Evolutionary conservation across 2,888 invertebrate genomes (phyloP).

Genomic region (Drosophila ezoana): DNA sequence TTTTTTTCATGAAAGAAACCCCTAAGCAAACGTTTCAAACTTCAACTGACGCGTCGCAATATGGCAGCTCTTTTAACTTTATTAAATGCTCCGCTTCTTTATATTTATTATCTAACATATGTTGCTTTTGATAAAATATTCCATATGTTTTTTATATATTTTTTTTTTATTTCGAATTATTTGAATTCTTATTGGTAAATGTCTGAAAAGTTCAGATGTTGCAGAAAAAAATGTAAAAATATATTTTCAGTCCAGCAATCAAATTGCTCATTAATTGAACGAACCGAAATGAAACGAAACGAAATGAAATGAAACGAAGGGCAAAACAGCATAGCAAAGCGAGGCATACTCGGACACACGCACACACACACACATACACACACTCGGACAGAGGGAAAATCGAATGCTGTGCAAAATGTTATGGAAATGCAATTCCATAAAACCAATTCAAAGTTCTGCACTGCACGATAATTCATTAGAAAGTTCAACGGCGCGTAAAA

Average conservation of each 20-base stretch:
- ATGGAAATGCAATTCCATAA: conserved; percentile 64
- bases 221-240: conserved; percentile 22
- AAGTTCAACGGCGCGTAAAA: conserved; percentile 74
- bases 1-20: conserved; percentile 10
- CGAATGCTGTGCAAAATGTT: conserved; percentile 57
- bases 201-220: not conserved
- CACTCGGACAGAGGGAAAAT: conserved; percentile 15
- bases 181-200: conserved; percentile 1
- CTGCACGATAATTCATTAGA: conserved; percentile 70
- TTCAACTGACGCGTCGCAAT: conserved; percentile 25
- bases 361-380: conserved; percentile 22
- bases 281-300: conserved; percentile 28
- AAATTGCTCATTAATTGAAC: conserved; percentile 70
- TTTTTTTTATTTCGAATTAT: conserved; percentile 1
- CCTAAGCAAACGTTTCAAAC: conserved; percentile 22
- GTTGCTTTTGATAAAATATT: conserved; percentile 13
- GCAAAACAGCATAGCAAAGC: conserved; percentile 24
- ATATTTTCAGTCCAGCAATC: conserved; percentile 55
- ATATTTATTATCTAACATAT: conserved; percentile 14
- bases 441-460: conserved; percentile 48
- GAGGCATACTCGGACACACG: not conserved
- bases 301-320: conserved; percentile 26
- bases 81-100: conserved; percentile 1
- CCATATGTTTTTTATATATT: not conserved
- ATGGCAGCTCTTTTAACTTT: conserved; percentile 15